These are phyloP conservation scores for Sternarchorhynchus goeldii DNA, from an alignment of 2,797 vertebrate species.

Conservation along the genomic window DNA sequence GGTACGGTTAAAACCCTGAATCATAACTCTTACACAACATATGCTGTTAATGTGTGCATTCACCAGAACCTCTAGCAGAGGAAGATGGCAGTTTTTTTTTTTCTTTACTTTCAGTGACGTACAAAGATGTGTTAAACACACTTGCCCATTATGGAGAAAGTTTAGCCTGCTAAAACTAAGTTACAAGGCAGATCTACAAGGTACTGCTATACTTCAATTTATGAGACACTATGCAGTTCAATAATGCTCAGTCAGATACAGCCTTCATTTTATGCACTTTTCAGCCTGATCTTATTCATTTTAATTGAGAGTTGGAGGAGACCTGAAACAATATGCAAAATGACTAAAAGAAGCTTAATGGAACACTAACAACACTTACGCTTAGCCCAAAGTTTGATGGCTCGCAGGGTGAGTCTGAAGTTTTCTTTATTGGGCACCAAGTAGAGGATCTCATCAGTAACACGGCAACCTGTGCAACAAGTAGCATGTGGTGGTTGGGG, in stretches of 20 bases:
- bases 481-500: not conserved
- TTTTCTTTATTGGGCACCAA: constrained; percentile 97
- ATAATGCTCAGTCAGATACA: not conserved
- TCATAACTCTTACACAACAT: too few relatives aligned
- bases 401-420: constrained; percentile 91
- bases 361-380: constrained; percentile 77
- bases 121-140: too few relatives aligned
- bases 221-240: not conserved
- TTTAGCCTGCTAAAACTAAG: too few relatives aligned
- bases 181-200: too few relatives aligned
- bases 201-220: too few relatives aligned
- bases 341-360: not conserved
- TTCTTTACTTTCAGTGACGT: too few relatives aligned
- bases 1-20: too few relatives aligned
- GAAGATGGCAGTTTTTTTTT: too few relatives aligned
- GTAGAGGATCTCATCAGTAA: constrained; percentile 96
- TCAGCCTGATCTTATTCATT: not conserved
- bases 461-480: constrained; percentile 88
- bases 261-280: not conserved
- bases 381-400: constrained; percentile 98
- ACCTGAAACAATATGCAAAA: not conserved
- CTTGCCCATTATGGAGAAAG: too few relatives aligned
- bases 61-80: too few relatives aligned
- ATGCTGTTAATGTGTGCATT: too few relatives aligned
- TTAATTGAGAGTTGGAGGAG: not conserved